phyloP scores from a whole-genome alignment of 2,888 invertebrate species.

The Ceramica pisi region DNA sequence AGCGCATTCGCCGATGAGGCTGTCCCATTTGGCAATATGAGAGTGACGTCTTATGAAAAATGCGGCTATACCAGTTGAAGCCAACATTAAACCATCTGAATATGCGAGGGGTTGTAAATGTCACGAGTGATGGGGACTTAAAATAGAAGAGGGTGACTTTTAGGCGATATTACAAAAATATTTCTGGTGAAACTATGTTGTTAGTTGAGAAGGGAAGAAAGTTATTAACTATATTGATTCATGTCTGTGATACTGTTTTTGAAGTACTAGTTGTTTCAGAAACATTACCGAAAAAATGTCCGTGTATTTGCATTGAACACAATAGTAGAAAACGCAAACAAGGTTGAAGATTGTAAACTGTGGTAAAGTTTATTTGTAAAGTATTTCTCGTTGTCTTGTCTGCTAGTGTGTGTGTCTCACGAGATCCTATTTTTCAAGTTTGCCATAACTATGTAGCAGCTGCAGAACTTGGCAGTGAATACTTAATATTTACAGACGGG shows the following conservation, averaged over 20 bases:
- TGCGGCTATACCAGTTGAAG: constrained; percentile 78
- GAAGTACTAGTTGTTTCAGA: not conserved
- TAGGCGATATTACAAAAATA: constrained; percentile 73
- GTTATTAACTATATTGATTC: constrained; percentile 36
- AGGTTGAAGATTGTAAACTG: constrained; percentile 23
- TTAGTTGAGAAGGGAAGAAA: constrained; percentile 47
- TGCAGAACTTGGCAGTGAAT: constrained; percentile 15
- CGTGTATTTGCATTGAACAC: not conserved
- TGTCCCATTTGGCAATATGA: constrained; percentile 72
- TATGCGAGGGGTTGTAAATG: constrained; percentile 85
- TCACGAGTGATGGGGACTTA: constrained; percentile 73
- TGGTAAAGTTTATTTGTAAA: constrained; percentile 34
- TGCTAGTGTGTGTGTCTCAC: constrained; percentile 17
- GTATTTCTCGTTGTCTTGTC: constrained; percentile 18
- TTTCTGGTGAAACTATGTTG: constrained; percentile 65
- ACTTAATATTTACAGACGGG: constrained; percentile 20
- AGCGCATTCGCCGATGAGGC: constrained; percentile 69
- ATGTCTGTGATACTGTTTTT: not conserved
- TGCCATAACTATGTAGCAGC: constrained; percentile 17
- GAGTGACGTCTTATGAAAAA: constrained; percentile 84
- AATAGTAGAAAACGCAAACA: constrained; percentile 23
- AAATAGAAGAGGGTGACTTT: constrained; percentile 80
- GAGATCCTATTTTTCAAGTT: constrained; percentile 30
- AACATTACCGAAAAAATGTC: not conserved
- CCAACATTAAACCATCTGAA: constrained; percentile 85